These are phyloP conservation scores for Rhagoletis zephyria DNA, from an alignment of 1,140 invertebrate genomes.

Conservation along the genomic window DNA sequence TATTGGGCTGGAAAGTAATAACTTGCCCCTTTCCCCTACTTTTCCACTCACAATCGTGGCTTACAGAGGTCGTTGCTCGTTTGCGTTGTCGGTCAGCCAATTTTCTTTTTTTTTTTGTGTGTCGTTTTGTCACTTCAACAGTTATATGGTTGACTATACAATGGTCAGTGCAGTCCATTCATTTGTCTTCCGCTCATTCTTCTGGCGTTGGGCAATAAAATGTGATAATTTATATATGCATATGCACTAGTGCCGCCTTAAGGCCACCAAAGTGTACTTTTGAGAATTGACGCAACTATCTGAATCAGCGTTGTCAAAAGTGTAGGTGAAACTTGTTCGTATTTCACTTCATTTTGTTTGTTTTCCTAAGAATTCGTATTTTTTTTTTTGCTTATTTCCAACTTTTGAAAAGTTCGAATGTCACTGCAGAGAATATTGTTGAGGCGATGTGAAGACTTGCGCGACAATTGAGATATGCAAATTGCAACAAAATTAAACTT, in stretches of 20 bases:
- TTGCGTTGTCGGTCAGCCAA: neutral
- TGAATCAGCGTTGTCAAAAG: neutral
- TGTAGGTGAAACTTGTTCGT: neutral
- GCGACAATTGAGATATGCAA: neutral
- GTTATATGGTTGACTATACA: neutral
- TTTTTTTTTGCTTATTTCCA: neutral
- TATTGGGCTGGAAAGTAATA: neutral
- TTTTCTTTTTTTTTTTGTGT: neutral
- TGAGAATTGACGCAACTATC: neutral
- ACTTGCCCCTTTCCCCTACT: neutral
- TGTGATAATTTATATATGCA: slow-evolving; percentile 22
- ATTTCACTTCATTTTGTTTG: neutral
- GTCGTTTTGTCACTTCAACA: neutral
- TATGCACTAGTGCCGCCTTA: neutral
- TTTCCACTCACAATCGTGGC: neutral
- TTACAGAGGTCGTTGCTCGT: no score
- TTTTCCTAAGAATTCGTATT: neutral
- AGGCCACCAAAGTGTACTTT: slow-evolving; percentile 39
- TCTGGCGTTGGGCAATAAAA: slow-evolving; percentile 7
- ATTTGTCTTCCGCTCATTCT: neutral
- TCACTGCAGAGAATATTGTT: neutral
- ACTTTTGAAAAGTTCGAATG: slow-evolving; percentile 4
- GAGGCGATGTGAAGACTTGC: neutral
- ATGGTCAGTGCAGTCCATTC: neutral
- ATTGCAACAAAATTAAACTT: neutral